These are phyloP conservation scores for Dynastes hyllus DNA, from an alignment of 2,888 invertebrate species.

Conservation along the genomic window DNA sequence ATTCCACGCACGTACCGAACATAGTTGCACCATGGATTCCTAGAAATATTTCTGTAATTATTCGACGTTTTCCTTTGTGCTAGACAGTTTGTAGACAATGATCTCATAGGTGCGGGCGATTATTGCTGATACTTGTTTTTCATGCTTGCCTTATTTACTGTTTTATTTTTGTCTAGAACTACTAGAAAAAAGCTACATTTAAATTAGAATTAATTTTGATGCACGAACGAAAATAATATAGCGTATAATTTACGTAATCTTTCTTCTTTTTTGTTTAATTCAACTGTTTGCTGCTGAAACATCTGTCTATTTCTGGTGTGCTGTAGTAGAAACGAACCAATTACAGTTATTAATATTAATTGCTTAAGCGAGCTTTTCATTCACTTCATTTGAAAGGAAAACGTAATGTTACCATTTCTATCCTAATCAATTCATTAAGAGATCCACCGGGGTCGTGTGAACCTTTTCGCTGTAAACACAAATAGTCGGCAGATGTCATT, in stretches of 20 bases:
- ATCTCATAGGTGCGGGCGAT: slow-evolving; percentile 15
- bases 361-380: neutral
- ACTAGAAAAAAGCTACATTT: neutral
- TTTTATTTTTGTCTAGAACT: neutral
- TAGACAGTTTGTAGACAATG: slow-evolving; percentile 34
- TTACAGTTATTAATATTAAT: slow-evolving; percentile 20
- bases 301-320: slow-evolving; percentile 9
- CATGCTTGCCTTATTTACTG: neutral
- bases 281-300: slow-evolving; percentile 3
- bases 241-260: neutral
- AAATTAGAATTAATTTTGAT: slow-evolving; percentile 15
- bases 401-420: neutral
- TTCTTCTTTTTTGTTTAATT: neutral
- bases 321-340: neutral
- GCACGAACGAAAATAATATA: slow-evolving; percentile 5
- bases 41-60: slow-evolving; percentile 27
- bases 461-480: neutral
- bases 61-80: slow-evolving; percentile 21
- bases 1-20: slow-evolving; percentile 25
- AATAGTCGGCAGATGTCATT: no score
- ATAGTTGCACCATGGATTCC: slow-evolving; percentile 29
- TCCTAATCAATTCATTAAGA: slow-evolving; percentile 10
- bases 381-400: slow-evolving; percentile 1
- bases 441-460: neutral
- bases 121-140: neutral